phyloP scores from a whole-genome alignment of 2,888 invertebrate species.

The Tipula vernalis region DNA sequence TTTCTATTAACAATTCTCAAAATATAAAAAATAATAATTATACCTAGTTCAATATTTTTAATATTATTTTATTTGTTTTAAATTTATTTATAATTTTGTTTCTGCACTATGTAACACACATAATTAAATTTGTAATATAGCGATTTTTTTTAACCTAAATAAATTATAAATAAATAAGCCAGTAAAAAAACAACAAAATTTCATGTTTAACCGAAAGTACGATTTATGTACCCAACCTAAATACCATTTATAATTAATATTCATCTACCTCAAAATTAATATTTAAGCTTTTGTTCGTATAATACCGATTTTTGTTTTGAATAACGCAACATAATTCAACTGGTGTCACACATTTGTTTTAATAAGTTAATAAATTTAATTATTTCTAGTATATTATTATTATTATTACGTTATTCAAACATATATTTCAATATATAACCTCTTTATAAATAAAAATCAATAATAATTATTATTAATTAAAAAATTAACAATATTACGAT shows the following conservation, averaged over 20 bases:
- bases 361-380: not conserved
- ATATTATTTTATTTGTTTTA: not conserved
- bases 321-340: not conserved
- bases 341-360: not conserved
- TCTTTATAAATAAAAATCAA: not conserved
- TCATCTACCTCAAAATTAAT: not conserved
- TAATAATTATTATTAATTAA: not conserved
- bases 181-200: not conserved
- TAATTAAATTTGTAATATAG: not conserved
- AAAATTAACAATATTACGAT: not conserved
- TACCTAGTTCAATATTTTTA: not conserved
- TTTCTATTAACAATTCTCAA: not conserved
- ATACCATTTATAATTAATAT: not conserved
- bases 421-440: not conserved
- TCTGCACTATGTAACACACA: not conserved
- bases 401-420: not conserved
- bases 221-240: not conserved
- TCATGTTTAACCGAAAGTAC: no score
- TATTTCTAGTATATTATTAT: not conserved
- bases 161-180: not conserved
- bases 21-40: not conserved
- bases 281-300: not conserved
- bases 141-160: not conserved
- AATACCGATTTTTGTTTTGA: not conserved
- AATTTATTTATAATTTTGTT: not conserved